Conservation (phyloP, 2,113 vertebrate genomes). For the Halcyon senegalensis region DNA sequence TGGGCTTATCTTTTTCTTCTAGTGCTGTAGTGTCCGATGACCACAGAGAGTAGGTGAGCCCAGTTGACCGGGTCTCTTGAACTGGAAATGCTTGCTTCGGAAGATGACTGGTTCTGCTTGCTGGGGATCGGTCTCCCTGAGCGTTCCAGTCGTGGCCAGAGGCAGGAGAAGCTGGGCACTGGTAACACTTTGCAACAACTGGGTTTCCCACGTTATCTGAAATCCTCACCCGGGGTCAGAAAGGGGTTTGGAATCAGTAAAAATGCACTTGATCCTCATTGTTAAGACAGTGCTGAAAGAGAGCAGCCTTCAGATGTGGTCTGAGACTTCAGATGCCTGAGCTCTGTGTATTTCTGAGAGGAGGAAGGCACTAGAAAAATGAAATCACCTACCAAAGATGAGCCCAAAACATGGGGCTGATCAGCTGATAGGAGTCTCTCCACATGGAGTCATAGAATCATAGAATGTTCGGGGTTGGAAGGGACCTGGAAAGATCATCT, state of each 20-base stretch:
- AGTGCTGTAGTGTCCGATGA: background rate
- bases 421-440: background rate
- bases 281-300: background rate
- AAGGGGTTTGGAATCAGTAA: background rate
- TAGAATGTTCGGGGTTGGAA: too few species aligned
- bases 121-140: background rate
- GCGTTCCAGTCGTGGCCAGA: accelerated
- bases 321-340: background rate
- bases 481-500: too few species aligned
- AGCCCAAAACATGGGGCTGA: background rate
- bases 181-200: background rate
- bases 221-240: background rate
- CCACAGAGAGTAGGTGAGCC: background rate
- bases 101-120: background rate
- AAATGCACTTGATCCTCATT: background rate
- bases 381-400: background rate
- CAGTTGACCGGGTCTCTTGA: background rate
- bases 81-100: background rate
- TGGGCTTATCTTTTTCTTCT: background rate
- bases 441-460: background rate
- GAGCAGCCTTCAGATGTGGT: background rate
- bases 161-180: background rate
- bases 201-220: background rate
- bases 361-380: background rate
- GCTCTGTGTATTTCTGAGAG: background rate